phyloP scores from a whole-genome alignment of 2,888 invertebrate genomes.

The Auanema sp. region DNA sequence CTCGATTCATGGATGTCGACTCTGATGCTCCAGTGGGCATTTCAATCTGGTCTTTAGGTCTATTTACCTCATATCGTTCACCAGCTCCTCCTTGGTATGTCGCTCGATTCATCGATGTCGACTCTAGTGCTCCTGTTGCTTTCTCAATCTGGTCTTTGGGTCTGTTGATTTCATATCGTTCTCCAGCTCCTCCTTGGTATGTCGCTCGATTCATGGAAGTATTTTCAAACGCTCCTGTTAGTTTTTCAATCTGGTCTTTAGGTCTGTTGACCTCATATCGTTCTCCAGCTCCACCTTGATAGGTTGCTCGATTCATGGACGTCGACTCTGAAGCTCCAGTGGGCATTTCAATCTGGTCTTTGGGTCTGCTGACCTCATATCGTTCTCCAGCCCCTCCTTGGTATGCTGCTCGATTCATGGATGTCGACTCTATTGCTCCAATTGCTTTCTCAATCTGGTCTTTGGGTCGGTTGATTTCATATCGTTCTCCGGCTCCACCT shows the following conservation, averaged over 20 bases:
- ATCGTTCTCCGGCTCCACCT: constrained; percentile 4
- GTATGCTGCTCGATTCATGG: constrained; percentile 1
- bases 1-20: constrained; percentile 4
- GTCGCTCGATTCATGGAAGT: background rate
- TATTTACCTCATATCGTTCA: background rate
- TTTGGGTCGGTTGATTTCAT: background rate
- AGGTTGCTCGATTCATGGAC: background rate
- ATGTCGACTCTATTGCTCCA: background rate
- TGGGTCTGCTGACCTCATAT: background rate
- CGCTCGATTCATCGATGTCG: too few relatives aligned
- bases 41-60: background rate
- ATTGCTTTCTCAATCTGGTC: constrained; percentile 5
- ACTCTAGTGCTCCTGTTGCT: too few relatives aligned
- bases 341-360: constrained; percentile 4
- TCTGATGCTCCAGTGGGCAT: constrained; percentile 4
- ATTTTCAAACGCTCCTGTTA: background rate
- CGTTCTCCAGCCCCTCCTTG: constrained; percentile 9
- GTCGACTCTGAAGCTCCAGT: background rate
- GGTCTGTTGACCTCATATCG: background rate
- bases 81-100: background rate
- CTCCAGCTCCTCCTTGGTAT: background rate
- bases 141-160: background rate
- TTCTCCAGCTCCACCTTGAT: constrained; percentile 2
- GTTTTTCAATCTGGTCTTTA: constrained; percentile 4
- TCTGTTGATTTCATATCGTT: background rate